Percentiles rank a stretch among this genome's conserved stretches.
These are phyloP conservation scores for Sakesphorus luctuosus DNA, from an alignment of 2,113 vertebrate genomes.

Conservation along the genomic window DNA sequence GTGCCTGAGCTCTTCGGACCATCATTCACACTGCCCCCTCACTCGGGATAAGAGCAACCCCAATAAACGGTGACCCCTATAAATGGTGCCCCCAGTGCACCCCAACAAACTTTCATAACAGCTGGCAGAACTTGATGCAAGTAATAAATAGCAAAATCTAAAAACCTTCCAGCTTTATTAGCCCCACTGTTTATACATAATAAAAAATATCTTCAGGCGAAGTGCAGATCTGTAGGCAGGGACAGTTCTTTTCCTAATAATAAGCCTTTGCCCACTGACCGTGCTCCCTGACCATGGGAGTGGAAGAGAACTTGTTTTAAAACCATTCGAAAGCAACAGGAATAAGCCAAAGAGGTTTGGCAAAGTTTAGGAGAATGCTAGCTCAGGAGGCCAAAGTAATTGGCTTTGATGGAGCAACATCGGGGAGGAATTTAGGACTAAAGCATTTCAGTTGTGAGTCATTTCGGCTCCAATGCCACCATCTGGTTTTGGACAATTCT, in stretches of 20 bases:
- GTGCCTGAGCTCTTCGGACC: too few relatives aligned
- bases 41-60: too few relatives aligned
- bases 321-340: neutral
- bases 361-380: neutral
- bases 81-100: too few relatives aligned
- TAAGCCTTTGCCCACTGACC: neutral
- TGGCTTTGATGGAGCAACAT: conserved; percentile 25
- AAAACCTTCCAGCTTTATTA: neutral
- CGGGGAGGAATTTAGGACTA: conserved; percentile 43
- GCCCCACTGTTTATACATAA: neutral
- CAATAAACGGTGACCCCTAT: too few relatives aligned
- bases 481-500: conserved; percentile 22
- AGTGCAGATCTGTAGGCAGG: neutral
- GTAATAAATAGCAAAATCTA: neutral
- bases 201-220: neutral
- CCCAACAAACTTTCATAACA: neutral
- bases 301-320: neutral
- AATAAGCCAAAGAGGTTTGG: neutral
- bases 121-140: neutral
- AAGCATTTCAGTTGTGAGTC: conserved; percentile 5
- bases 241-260: neutral
- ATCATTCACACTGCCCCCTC: too few relatives aligned
- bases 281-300: neutral
- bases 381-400: conserved; percentile 1
- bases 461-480: neutral